Evolutionary conservation across 2,113 vertebrate species (phyloP).

Genomic region (Ornithorhynchus anatinus): DNA sequence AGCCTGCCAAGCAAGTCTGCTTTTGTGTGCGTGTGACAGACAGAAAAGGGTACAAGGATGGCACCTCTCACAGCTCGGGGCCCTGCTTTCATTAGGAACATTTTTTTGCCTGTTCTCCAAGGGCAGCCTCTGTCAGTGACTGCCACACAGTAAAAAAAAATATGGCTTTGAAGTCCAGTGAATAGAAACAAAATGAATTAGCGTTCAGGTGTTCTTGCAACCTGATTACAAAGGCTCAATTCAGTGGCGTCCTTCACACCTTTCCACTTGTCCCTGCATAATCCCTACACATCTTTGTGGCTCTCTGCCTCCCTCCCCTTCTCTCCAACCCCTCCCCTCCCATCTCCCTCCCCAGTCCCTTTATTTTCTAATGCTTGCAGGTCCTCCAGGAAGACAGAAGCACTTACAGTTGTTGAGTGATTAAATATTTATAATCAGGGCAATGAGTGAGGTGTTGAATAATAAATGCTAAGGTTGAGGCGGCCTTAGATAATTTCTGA

Average conservation of each 20-base stretch:
- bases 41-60: conserved; percentile 68
- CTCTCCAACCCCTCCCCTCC: neutral
- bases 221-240: conserved; percentile 67
- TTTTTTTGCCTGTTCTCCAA: conserved; percentile 66
- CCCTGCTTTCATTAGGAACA: conserved; percentile 71
- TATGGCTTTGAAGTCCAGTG: conserved; percentile 62
- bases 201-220: conserved; percentile 57
- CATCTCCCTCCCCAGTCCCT: neutral
- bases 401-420: conserved; percentile 85
- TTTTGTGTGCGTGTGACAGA: conserved; percentile 59
- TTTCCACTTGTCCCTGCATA: conserved; percentile 62
- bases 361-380: conserved; percentile 71
- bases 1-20: conserved; percentile 72
- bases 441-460: conserved; percentile 87
- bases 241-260: conserved; percentile 65
- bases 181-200: conserved; percentile 63
- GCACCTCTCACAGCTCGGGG: conserved; percentile 65
- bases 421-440: conserved; percentile 95
- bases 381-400: conserved; percentile 83
- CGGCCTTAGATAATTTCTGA: conserved; percentile 84
- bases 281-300: conserved; percentile 51
- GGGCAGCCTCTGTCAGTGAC: conserved; percentile 63
- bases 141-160: conserved; percentile 48
- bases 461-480: conserved; percentile 83
- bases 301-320: conserved; percentile 8